Base-by-base conservation (phyloP, 1,140 invertebrate species). In the Vanessa tameamea region DNA sequence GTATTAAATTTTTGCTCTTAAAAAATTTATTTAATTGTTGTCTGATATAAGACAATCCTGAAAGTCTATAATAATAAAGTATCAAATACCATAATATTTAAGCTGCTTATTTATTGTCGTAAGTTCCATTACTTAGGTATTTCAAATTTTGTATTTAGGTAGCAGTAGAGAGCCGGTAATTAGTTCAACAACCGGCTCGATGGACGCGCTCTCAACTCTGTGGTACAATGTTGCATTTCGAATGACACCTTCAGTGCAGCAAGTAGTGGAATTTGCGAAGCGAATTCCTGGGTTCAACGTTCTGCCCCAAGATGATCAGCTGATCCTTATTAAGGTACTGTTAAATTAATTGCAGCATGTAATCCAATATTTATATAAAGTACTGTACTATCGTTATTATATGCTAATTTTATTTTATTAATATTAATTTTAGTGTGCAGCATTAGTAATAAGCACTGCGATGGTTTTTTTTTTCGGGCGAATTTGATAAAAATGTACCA, bases 181-280 rank as follows among this genome's bases (percentile, higher is more conserved):
- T n/a, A 78, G 75, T 47, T 80, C 78, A 3, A 76, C 73, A 43
- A 79, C 75, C 0, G 77, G 75, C 16, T 72, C 76, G 48, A 23
- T 64, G 66, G 71, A 64, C 16, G 57, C 66, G 15, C 95, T 96
- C 79, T 94, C 95, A 73, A 95, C 96, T 93, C 91, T 96, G 66
- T 97, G 96, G 96, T 95, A 96, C 87, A 96, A 97, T 78, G 95
- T 97, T 78, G 96, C 96, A 15, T 92, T 94, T 23, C 95, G 96
- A 64, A 95, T 97, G 73, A 97, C 97, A 5, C 97, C 97, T 1
- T 96, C 96, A 55, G 97, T 99, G 14, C 97, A 98, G 83, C 95
- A 96, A 88, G 96, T 98, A 77, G 98, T 99, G 8, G 98, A 98
- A 87, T 98, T 98, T 88, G 97, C 97, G 23, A 99, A 99, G 93